These are phyloP conservation scores for Pandemis corylana DNA, from an alignment of 2,888 invertebrate species.

Conservation along the genomic window DNA sequence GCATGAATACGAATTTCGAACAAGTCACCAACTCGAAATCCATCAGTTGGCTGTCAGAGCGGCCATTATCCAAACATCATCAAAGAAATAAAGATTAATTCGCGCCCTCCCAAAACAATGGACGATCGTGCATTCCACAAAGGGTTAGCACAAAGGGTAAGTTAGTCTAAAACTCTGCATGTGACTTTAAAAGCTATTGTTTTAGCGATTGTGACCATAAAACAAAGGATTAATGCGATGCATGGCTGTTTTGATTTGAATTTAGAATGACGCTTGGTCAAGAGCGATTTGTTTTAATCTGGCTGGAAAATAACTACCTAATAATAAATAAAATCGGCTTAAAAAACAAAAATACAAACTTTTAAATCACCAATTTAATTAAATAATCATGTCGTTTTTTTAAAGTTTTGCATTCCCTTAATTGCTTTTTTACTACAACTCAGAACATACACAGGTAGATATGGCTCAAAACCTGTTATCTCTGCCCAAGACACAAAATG, in stretches of 20 bases:
- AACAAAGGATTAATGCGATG: slow-evolving; percentile 77
- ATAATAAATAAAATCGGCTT: not conserved
- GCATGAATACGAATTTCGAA: slow-evolving; percentile 41
- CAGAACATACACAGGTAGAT: not conserved
- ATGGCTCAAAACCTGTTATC: slow-evolving; percentile 43
- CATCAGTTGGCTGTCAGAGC: slow-evolving; percentile 68
- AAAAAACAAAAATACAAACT: not conserved
- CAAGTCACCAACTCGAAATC: slow-evolving; percentile 64
- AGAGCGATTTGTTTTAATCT: not conserved
- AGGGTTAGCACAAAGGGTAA: slow-evolving; percentile 74
- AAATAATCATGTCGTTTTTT: no score
- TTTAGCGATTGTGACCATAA: slow-evolving; percentile 72
- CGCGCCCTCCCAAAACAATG: slow-evolving; percentile 76
- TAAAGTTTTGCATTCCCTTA: not conserved
- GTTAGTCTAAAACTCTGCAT: slow-evolving; percentile 82
- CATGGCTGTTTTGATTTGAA: slow-evolving; percentile 53
- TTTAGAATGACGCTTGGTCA: slow-evolving; percentile 18
- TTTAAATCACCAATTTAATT: no score
- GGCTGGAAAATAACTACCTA: not conserved
- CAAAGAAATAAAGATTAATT: slow-evolving; percentile 84
- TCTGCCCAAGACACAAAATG: slow-evolving; percentile 53
- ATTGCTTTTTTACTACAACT: not conserved
- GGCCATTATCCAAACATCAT: slow-evolving; percentile 73
- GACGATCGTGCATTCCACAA: slow-evolving; percentile 61
- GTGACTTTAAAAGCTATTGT: slow-evolving; percentile 78